Evolutionary conservation across 1,140 invertebrate genomes (phyloP).

Genomic region (Drosophila nannoptera): DNA sequence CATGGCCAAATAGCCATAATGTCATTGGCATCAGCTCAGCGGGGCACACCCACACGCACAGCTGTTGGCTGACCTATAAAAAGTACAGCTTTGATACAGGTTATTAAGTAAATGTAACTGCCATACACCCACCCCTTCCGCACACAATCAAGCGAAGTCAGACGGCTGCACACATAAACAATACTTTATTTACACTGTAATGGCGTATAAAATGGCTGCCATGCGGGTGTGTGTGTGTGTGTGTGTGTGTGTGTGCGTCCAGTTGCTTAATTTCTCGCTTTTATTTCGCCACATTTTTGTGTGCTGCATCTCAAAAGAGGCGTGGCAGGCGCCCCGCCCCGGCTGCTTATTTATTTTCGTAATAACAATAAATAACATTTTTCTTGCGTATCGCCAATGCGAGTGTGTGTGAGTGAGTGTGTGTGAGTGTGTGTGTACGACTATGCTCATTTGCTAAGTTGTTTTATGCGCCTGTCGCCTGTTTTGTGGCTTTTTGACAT

Average conservation of each 20-base stretch:
- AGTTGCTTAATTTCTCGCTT: constrained; percentile 75
- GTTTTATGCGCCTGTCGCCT: constrained; percentile 74
- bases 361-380: constrained; percentile 77
- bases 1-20: constrained; percentile 23
- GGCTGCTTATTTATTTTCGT: constrained; percentile 75
- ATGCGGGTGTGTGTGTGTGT: constrained; percentile 34
- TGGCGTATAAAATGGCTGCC: constrained; percentile 72
- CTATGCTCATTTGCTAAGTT: constrained; percentile 68
- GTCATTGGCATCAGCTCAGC: constrained; percentile 3
- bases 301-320: constrained; percentile 50
- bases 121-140: constrained; percentile 28
- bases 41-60: background rate
- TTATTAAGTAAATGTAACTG: constrained; percentile 71
- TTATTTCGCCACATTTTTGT: constrained; percentile 68
- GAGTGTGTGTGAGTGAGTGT: constrained; percentile 21
- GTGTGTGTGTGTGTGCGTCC: constrained; percentile 44
- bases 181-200: constrained; percentile 77
- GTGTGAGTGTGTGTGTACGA: constrained; percentile 35
- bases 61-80: constrained; percentile 43
- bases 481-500: constrained; percentile 76
- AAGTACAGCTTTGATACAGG: constrained; percentile 49
- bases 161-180: constrained; percentile 54
- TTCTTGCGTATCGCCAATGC: constrained; percentile 52
- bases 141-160: background rate
- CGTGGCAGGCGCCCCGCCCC: constrained; percentile 41